These are phyloP conservation scores for Acrossocheilus fasciatus DNA, from an alignment of 2,797 vertebrate species.

Conservation along the genomic window DNA sequence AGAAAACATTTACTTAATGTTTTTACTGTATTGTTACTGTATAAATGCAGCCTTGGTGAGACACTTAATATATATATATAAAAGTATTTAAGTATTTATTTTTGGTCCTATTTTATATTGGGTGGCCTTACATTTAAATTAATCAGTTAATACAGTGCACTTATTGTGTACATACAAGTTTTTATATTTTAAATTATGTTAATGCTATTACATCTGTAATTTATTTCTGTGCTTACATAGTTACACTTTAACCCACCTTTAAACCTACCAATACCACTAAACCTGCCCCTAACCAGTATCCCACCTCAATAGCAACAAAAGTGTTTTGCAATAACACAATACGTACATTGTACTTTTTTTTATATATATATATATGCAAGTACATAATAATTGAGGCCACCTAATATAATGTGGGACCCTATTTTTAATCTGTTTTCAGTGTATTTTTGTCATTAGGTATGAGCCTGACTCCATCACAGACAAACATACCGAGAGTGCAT, in stretches of 20 bases:
- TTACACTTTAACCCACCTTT: too few species aligned
- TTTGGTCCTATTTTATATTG: neutral
- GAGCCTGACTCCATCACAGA: slow-evolving; percentile 14
- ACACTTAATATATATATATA: neutral
- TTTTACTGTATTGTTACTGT: neutral
- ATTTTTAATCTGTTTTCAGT: neutral
- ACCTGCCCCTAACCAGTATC: neutral
- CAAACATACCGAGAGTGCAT: neutral
- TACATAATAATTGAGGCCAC: neutral
- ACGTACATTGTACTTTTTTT: neutral
- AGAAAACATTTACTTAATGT: neutral
- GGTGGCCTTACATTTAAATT: too few species aligned
- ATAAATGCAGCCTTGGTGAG: neutral
- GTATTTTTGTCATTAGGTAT: neutral
- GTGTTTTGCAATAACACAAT: neutral
- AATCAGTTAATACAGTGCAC: neutral
- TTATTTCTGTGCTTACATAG: too few species aligned
- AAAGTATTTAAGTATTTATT: neutral
- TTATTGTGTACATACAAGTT: neutral
- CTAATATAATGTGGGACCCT: neutral
- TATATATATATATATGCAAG: too few species aligned
- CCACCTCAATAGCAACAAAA: neutral
- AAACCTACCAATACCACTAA: too few species aligned
- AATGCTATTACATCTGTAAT: too few species aligned
- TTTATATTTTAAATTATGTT: neutral